phyloP scores from a whole-genome alignment of 2,888 invertebrate species.

The Luperina testacea region DNA sequence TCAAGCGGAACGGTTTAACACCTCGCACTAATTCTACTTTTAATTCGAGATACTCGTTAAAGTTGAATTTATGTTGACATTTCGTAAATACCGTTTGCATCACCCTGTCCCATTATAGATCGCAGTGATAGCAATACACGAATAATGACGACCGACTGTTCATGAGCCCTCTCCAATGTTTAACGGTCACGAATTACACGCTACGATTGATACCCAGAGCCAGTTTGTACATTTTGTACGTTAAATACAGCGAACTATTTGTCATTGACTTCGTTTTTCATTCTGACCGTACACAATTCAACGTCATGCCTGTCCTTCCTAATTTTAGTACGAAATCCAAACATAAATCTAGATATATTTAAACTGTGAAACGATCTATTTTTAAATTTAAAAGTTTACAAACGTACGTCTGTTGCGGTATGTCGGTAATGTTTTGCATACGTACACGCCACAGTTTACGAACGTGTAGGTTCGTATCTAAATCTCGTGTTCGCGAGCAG shows the following conservation, averaged over 20 bases:
- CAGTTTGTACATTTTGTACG: constrained; percentile 18
- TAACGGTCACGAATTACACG: constrained; percentile 35
- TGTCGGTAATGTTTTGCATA: constrained; percentile 51
- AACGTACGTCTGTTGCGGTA: constrained; percentile 55
- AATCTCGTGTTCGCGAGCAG: constrained; percentile 43
- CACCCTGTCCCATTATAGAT: constrained; percentile 55
- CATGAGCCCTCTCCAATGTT: constrained; percentile 35
- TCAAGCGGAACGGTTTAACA: constrained; percentile 22
- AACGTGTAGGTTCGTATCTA: neutral
- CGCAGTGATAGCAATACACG: constrained; percentile 44
- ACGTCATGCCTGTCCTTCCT: neutral
- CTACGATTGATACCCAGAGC: constrained; percentile 30
- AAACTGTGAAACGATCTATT: constrained; percentile 61
- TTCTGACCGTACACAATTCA: constrained; percentile 13
- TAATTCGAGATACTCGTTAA: constrained; percentile 61
- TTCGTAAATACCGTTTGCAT: constrained; percentile 62
- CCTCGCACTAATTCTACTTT: constrained; percentile 53
- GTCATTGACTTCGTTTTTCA: constrained; percentile 45
- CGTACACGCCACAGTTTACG: constrained; percentile 20
- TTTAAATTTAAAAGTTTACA: constrained; percentile 60
- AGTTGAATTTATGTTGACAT: constrained; percentile 63
- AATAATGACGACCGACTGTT: constrained; percentile 55
- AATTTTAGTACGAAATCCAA: constrained; percentile 29
- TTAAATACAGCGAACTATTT: constrained; percentile 22
- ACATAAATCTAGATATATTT: constrained; percentile 30